phyloP scores from a whole-genome alignment of 2,888 invertebrate species.

The Pachydiplax longipennis region DNA sequence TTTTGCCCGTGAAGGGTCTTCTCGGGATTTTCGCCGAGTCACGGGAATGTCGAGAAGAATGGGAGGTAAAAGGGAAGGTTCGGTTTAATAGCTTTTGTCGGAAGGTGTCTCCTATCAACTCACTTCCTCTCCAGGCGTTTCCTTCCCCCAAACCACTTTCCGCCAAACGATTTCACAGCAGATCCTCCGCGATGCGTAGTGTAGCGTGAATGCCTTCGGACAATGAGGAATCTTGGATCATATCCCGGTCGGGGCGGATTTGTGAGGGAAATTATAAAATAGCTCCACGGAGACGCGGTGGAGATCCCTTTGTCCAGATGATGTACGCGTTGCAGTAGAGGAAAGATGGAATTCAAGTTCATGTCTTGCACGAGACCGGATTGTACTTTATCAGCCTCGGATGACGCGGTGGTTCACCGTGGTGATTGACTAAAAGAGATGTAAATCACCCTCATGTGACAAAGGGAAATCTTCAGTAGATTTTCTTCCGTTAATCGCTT shows the following conservation, averaged over 20 bases:
- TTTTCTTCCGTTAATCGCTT: too few species aligned
- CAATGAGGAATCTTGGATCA: slow-evolving; percentile 3
- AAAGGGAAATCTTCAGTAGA: too few species aligned
- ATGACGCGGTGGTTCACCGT: too few species aligned
- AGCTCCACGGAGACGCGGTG: too few species aligned
- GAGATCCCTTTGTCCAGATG: too few species aligned
- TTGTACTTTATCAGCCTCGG: too few species aligned
- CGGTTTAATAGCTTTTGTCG: not conserved
- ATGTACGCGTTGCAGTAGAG: too few species aligned
- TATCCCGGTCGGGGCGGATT: not conserved
- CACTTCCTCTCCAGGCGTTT: slow-evolving; percentile 8
- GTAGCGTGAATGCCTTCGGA: slow-evolving; percentile 20
- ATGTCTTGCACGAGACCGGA: too few species aligned
- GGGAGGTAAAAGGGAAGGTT: not conserved
- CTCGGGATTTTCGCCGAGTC: not conserved
- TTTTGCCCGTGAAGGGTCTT: too few species aligned
- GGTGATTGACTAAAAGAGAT: too few species aligned
- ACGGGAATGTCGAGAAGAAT: not conserved
- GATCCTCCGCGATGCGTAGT: not conserved
- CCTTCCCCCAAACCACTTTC: not conserved
- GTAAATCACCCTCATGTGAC: too few species aligned
- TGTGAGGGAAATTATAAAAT: not conserved
- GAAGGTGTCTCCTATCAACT: not conserved
- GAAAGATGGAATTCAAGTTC: too few species aligned
- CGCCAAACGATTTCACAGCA: not conserved